Conservation (phyloP, 2,113 vertebrate species). For the Cottus gobio region DNA sequence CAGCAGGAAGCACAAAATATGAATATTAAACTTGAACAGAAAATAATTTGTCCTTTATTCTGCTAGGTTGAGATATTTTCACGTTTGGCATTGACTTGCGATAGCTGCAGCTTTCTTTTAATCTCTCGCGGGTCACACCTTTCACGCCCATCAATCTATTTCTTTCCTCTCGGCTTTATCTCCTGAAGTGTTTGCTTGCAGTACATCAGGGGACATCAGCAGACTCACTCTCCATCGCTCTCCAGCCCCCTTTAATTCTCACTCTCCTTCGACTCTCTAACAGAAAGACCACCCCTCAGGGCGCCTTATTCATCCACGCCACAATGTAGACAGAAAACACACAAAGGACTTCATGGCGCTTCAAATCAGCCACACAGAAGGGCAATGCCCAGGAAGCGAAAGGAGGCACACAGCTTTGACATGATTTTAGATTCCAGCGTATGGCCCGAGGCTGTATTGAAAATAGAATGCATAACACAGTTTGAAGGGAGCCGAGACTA, state of each 20-base stretch:
- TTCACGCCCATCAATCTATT: conserved; percentile 28
- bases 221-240: conserved; percentile 31
- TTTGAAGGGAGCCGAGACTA: conserved; percentile 25
- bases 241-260: conserved; percentile 49
- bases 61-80: not conserved
- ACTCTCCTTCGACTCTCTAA: conserved; percentile 44
- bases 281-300: conserved; percentile 76
- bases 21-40: not conserved
- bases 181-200: conserved; percentile 52
- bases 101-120: not conserved
- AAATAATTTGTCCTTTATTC: not conserved
- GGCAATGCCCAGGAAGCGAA: conserved; percentile 66
- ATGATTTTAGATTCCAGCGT: conserved; percentile 55
- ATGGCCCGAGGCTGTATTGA: conserved; percentile 51
- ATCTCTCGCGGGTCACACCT: not conserved
- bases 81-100: not conserved
- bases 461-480: conserved; percentile 73
- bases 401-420: conserved; percentile 61
- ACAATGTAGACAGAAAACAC: conserved; percentile 83
- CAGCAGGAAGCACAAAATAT: not conserved
- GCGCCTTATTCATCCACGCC: conserved; percentile 70
- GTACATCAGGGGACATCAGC: conserved; percentile 61
- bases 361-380: conserved; percentile 61
- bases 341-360: conserved; percentile 65
- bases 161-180: not conserved